phyloP scores from a whole-genome alignment of 2,113 vertebrate genomes.

The Melierax canorus region DNA sequence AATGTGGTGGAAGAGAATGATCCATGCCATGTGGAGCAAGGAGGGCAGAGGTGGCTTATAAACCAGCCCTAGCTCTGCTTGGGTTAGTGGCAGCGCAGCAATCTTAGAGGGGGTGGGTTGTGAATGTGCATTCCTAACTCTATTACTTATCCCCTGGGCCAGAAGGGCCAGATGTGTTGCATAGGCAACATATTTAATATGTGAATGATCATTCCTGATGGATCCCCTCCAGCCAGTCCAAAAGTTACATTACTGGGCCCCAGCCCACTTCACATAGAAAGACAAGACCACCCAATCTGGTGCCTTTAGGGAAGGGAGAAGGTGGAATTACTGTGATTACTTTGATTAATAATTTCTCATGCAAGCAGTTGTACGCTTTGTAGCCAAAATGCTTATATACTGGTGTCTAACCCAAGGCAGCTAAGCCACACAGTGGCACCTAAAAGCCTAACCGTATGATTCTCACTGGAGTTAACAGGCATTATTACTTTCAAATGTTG shows the following conservation, averaged over 20 bases:
- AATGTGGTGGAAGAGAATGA: neutral
- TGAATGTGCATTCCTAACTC: neutral
- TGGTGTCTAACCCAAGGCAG: neutral
- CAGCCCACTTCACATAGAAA: neutral
- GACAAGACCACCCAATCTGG: constrained; percentile 1
- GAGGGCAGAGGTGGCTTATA: neutral
- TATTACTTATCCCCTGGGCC: neutral
- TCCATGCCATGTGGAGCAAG: rapidly evolving
- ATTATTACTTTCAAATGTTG: neutral
- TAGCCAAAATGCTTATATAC: neutral
- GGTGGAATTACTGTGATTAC: neutral
- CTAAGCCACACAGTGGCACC: neutral
- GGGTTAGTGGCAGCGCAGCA: neutral
- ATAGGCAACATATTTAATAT: neutral
- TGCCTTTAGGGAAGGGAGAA: neutral
- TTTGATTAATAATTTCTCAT: neutral
- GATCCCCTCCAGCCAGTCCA: neutral
- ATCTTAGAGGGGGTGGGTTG: neutral
- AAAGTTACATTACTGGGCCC: neutral
- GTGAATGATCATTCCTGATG: constrained; percentile 14
- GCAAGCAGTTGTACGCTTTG: neutral
- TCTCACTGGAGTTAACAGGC: neutral
- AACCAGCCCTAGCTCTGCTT: neutral
- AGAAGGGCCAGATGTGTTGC: constrained; percentile 22
- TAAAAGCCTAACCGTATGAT: neutral